These are phyloP conservation scores for Aldrovandia affinis DNA, from an alignment of 2,797 vertebrate genomes.

Conservation along the genomic window DNA sequence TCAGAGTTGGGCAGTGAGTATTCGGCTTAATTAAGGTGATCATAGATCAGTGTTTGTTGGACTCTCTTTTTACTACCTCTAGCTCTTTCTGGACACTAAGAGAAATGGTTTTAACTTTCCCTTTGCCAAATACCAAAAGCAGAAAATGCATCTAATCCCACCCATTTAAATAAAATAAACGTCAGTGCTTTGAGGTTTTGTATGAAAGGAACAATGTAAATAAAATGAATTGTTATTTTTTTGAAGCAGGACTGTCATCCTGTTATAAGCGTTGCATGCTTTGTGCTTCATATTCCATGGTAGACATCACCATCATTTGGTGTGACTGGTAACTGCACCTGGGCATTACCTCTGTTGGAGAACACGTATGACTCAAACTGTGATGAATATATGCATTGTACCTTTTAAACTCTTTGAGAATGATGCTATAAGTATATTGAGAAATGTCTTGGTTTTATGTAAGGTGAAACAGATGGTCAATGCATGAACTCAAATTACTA, in stretches of 20 bases:
- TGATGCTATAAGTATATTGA: neutral
- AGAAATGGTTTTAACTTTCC: neutral
- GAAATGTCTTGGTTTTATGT: neutral
- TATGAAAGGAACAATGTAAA: too few relatives aligned
- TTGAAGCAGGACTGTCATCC: neutral
- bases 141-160: neutral
- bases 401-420: neutral
- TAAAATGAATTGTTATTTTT: neutral
- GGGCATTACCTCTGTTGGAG: neutral
- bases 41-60: neutral
- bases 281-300: neutral
- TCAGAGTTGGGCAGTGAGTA: neutral
- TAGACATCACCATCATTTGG: conserved; percentile 7
- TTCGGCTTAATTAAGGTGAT: neutral
- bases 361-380: neutral
- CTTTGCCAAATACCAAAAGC: neutral
- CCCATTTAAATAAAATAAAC: neutral
- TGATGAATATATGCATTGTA: neutral
- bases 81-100: neutral
- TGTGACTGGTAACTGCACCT: neutral
- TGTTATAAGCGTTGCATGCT: neutral
- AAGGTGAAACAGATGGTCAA: neutral
- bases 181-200: too few relatives aligned
- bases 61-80: neutral
- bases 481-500: neutral